Evolutionary conservation across 2,888 invertebrate genomes (phyloP).

Genomic region (Drosophila paranaensis): DNA sequence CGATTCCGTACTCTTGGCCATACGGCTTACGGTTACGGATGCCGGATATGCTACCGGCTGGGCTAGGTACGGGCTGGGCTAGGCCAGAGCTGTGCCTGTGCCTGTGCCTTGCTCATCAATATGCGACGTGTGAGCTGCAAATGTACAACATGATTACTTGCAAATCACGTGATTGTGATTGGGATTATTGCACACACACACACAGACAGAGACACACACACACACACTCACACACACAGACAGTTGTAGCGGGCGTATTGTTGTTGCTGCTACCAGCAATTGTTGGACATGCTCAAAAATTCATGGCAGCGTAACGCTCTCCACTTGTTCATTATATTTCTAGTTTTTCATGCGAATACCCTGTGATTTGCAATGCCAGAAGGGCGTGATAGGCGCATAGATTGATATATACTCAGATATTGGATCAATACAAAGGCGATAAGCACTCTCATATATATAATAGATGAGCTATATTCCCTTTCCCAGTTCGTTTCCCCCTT

Average conservation of each 20-base stretch:
- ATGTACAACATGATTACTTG: constrained; percentile 80
- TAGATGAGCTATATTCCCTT: no score
- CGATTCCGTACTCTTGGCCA: constrained; percentile 31
- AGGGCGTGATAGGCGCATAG: background rate
- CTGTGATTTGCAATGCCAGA: background rate
- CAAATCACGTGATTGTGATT: constrained; percentile 77
- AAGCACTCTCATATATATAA: no score
- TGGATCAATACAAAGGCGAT: no score
- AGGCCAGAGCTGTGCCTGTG: background rate
- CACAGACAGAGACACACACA: no score
- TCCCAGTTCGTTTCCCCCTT: no score
- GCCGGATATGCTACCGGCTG: constrained; percentile 23
- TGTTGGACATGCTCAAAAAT: constrained; percentile 44
- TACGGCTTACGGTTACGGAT: constrained; percentile 47
- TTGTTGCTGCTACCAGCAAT: constrained; percentile 3
- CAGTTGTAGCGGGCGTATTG: constrained; percentile 13
- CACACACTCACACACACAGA: constrained; percentile 20
- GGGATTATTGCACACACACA: constrained; percentile 66
- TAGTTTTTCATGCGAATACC: background rate
- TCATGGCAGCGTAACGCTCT: constrained; percentile 12
- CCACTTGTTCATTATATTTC: constrained; percentile 13
- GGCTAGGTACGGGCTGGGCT: background rate
- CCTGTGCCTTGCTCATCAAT: constrained; percentile 66
- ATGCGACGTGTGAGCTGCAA: constrained; percentile 71
- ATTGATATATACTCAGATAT: background rate